These are phyloP conservation scores for Champsocephalus esox DNA, from an alignment of 2,797 vertebrate genomes.

Conservation along the genomic window DNA sequence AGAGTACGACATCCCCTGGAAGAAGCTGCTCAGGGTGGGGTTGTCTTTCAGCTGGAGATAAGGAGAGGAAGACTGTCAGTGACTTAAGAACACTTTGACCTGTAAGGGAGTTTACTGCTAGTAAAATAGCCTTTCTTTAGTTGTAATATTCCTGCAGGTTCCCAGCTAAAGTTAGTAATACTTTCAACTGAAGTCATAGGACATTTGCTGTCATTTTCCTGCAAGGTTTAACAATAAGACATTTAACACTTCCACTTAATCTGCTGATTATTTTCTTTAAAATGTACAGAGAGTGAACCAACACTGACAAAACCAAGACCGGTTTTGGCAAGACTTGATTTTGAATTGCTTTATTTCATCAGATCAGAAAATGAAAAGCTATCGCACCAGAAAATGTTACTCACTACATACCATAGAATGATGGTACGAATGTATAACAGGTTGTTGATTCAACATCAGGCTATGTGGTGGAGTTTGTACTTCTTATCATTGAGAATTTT, in stretches of 20 bases:
- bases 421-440: not conserved
- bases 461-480: not conserved
- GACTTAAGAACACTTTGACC: not conserved
- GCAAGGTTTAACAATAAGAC: no score
- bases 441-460: not conserved
- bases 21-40: constrained; percentile 80
- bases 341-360: no score
- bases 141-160: not conserved
- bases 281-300: no score
- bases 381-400: no score
- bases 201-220: no score
- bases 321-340: no score
- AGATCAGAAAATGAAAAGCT: no score
- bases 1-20: constrained; percentile 87
- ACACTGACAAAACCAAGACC: no score
- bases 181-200: no score
- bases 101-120: not conserved
- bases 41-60: constrained; percentile 86
- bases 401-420: not conserved
- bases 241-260: no score
- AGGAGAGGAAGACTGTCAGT: constrained; percentile 3
- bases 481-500: constrained; percentile 7
- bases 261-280: no score
- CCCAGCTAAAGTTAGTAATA: not conserved
- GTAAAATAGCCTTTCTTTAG: not conserved